Evolutionary conservation across 2,888 invertebrate genomes (phyloP).

Genomic region (Ichneumoninae sp.): DNA sequence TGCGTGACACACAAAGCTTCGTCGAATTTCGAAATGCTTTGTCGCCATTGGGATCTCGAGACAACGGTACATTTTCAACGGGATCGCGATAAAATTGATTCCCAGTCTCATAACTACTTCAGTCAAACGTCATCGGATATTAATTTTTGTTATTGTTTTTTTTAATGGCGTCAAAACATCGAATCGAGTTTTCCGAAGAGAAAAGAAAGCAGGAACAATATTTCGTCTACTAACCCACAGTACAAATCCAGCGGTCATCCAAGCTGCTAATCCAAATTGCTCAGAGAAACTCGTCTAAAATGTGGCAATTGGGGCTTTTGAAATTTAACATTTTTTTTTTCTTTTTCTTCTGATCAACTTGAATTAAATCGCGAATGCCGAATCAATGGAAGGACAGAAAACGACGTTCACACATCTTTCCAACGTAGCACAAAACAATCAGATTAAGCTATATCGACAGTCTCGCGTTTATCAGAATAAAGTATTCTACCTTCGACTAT

Average conservation of each 20-base stretch:
- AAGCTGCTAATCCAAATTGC: conserved; percentile 72
- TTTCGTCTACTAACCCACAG: conserved; percentile 75
- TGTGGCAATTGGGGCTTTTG: conserved; percentile 30
- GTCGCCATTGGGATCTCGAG: conserved; percentile 20
- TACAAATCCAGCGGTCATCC: conserved; percentile 72
- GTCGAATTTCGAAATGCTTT: conserved; percentile 43
- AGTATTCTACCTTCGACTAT: conserved; percentile 31
- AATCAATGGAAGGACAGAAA: conserved; percentile 59
- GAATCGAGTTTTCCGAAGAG: conserved; percentile 46
- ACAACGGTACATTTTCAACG: neutral
- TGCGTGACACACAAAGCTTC: conserved; percentile 78
- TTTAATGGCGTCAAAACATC: conserved; percentile 70
- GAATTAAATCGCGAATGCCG: conserved; percentile 36
- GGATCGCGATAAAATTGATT: conserved; percentile 6
- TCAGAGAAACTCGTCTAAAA: conserved; percentile 54
- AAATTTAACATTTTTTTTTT: conserved; percentile 15
- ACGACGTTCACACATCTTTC: conserved; percentile 81
- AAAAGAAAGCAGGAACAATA: conserved; percentile 52
- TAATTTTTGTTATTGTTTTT: neutral
- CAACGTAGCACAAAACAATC: conserved; percentile 72
- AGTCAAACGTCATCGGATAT: neutral
- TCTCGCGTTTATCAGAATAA: conserved; percentile 34
- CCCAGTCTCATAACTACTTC: neutral
- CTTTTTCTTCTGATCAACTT: conserved; percentile 19
- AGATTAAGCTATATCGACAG: conserved; percentile 40